phyloP scores from a whole-genome alignment of 2,113 vertebrate species.

The Loxodonta africana region DNA sequence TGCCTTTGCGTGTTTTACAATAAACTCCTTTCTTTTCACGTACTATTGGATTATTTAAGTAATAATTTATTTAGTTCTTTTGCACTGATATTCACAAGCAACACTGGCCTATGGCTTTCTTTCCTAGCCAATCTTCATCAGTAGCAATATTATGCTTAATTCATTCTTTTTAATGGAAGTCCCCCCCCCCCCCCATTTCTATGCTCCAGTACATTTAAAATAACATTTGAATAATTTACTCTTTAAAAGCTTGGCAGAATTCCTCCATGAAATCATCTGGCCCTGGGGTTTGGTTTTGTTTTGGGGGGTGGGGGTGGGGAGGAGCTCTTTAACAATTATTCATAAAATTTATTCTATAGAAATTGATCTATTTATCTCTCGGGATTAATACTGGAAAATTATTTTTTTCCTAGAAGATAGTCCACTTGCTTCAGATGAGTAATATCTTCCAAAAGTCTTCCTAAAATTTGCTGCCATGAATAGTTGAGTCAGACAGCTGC shows the following conservation, averaged over 20 bases:
- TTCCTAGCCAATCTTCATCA: neutral
- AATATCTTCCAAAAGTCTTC: constrained; percentile 24
- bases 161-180: neutral
- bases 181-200: neutral
- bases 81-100: neutral
- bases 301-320: neutral
- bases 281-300: neutral
- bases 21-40: neutral
- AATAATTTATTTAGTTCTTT: neutral
- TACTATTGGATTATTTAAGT: neutral
- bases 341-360: neutral
- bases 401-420: constrained; percentile 13
- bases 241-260: neutral
- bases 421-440: neutral
- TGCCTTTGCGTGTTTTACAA: constrained; percentile 40
- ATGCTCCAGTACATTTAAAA: neutral
- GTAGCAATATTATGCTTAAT: neutral
- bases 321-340: neutral
- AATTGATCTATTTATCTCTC: neutral
- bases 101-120: neutral
- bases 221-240: neutral
- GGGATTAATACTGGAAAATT: neutral
- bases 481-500: neutral
- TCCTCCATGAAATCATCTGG: neutral
- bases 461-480: neutral